Evolutionary conservation across 2,113 vertebrate genomes (phyloP).

Genomic region (Fregetta grallaria): DNA sequence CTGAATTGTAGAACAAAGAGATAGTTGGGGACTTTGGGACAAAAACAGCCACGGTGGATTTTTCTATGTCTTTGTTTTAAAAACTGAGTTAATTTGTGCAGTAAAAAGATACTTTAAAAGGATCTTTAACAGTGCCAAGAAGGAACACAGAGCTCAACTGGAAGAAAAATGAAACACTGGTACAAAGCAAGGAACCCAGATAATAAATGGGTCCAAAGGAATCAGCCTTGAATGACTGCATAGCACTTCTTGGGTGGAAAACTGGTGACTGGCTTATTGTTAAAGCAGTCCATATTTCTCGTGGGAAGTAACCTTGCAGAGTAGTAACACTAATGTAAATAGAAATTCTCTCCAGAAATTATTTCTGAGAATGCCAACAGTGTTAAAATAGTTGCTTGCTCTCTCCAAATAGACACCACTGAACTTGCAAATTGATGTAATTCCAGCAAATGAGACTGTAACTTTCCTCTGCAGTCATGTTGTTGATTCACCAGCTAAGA

Average conservation of each 20-base stretch:
- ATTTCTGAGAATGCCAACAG: conserved; percentile 18
- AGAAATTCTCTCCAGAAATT: conserved; percentile 42
- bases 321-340: conserved; percentile 57
- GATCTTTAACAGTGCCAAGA: neutral
- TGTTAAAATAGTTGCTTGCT: conserved; percentile 35
- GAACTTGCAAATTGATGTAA: neutral
- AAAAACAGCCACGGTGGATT: neutral
- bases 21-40: neutral
- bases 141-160: neutral
- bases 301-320: conserved; percentile 42
- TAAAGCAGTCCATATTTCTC: conserved; percentile 57
- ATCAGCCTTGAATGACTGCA: neutral
- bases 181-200: neutral
- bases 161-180: neutral
- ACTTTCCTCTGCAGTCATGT: neutral
- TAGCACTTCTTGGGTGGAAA: neutral
- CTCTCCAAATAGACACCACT: conserved; percentile 19
- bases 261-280: conserved; percentile 17
- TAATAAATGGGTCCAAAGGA: neutral
- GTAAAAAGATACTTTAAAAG: neutral
- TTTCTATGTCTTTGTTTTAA: neutral
- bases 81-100: neutral
- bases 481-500: neutral
- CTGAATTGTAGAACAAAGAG: neutral
- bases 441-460: neutral